Evolutionary conservation across 2,797 vertebrate genomes (phyloP).

Genomic region (Rhinoraja longicauda): DNA sequence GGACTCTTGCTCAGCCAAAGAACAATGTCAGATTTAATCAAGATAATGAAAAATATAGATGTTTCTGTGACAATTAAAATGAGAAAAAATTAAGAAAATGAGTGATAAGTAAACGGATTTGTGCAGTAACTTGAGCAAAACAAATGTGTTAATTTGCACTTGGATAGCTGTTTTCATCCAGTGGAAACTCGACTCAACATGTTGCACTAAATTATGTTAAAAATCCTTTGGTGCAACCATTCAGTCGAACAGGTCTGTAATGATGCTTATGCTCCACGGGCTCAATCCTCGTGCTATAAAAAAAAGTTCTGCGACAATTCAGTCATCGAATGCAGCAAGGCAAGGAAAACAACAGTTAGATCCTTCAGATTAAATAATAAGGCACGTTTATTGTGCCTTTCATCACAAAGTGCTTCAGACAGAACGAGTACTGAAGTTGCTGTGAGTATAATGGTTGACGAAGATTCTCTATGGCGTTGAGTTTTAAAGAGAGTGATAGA

Average conservation of each 20-base stretch:
- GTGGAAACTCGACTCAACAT: background rate
- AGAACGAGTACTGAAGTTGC: background rate
- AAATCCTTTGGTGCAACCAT: too few species aligned
- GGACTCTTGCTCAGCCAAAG: too few species aligned
- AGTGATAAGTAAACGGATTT: background rate
- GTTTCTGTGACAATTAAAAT: too few species aligned
- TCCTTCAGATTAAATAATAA: background rate
- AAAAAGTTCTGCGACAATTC: background rate
- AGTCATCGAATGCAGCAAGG: background rate
- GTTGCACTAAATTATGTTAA: background rate
- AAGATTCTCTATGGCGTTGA: background rate
- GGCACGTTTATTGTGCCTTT: background rate
- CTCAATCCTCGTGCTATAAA: too few species aligned
- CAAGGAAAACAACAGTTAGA: background rate
- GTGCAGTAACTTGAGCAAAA: background rate
- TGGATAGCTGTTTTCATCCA: background rate
- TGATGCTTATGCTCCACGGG: background rate
- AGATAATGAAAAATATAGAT: too few species aligned
- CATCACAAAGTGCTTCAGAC: background rate
- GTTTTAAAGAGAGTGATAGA: background rate
- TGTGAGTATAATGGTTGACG: background rate
- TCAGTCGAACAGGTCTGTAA: background rate
- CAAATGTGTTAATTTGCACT: background rate
- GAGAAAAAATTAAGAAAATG: background rate
- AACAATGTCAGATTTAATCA: too few species aligned